These are phyloP conservation scores for Anguilla marmorata DNA, from an alignment of 2,797 vertebrate species.

Conservation along the genomic window DNA sequence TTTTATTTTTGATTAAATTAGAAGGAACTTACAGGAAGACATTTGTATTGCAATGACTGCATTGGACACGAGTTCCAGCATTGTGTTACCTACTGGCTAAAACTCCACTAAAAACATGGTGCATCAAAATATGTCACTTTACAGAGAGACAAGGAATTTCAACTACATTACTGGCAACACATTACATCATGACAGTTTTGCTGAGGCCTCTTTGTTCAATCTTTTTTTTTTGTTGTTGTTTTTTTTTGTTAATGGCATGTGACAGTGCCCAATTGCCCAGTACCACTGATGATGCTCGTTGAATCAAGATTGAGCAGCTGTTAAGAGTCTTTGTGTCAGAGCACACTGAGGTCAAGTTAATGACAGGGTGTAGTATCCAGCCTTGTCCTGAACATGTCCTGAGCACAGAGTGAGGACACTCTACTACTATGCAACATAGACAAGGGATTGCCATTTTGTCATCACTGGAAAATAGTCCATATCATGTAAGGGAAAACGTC, in stretches of 20 bases:
- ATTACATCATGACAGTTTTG: constrained; percentile 47
- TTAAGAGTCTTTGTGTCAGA: constrained; percentile 47
- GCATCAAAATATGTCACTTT: constrained; percentile 55
- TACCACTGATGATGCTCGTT: constrained; percentile 27
- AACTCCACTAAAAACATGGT: constrained; percentile 56
- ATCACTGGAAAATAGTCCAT: constrained; percentile 33
- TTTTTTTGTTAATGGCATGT: background rate
- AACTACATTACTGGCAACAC: constrained; percentile 52
- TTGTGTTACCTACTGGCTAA: constrained; percentile 63
- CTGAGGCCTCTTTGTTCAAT: constrained; percentile 44
- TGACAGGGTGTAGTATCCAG: constrained; percentile 62
- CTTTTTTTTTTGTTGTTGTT: background rate
- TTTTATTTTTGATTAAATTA: constrained; percentile 72
- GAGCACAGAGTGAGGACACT: constrained; percentile 38
- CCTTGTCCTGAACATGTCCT: constrained; percentile 27
- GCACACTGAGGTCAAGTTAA: constrained; percentile 64
- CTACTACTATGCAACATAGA: constrained; percentile 39
- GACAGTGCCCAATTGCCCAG: constrained; percentile 17
- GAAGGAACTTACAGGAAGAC: constrained; percentile 74
- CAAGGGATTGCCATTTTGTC: constrained; percentile 34
- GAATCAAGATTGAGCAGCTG: constrained; percentile 55
- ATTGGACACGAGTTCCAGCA: constrained; percentile 62
- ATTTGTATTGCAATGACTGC: constrained; percentile 75
- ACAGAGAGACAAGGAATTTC: constrained; percentile 57
- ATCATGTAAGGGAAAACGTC: constrained; percentile 17